These are phyloP conservation scores for Myoxocephalus aenaeus DNA, from an alignment of 2,797 vertebrate species.

Conservation along the genomic window DNA sequence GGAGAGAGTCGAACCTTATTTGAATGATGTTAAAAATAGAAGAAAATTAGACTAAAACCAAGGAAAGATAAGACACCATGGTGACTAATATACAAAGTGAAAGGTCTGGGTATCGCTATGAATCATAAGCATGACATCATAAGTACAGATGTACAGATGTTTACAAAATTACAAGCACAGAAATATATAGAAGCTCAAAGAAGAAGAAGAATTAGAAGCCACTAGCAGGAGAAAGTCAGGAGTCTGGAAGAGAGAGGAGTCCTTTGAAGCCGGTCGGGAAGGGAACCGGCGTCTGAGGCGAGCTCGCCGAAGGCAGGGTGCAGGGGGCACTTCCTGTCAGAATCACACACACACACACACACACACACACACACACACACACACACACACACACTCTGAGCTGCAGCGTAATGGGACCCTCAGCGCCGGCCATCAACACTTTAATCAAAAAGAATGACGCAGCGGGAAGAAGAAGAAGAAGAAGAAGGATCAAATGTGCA, in stretches of 20 bases:
- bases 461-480: background rate
- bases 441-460: slow-evolving; percentile 55
- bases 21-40: background rate
- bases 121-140: background rate
- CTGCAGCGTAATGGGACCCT: slow-evolving; percentile 37
- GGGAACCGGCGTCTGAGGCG: slow-evolving; percentile 50
- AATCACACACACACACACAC: slow-evolving; percentile 17
- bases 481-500: slow-evolving; percentile 5
- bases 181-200: background rate
- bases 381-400: slow-evolving; percentile 27
- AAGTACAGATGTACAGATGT: background rate
- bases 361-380: slow-evolving; percentile 9
- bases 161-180: background rate
- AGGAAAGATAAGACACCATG: background rate
- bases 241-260: slow-evolving; percentile 12
- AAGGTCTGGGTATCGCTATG: background rate
- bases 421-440: slow-evolving; percentile 36
- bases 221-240: slow-evolving; percentile 18
- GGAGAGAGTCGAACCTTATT: slow-evolving; percentile 14
- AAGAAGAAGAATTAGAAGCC: slow-evolving; percentile 19
- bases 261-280: slow-evolving; percentile 68
- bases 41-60: background rate
- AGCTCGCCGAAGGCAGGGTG: slow-evolving; percentile 54
- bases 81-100: background rate
- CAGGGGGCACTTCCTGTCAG: background rate